A percentile compares a stretch with the other conserved stretches of the same genome.
phyloP scores from a whole-genome alignment of 2,113 vertebrate species.

The Chloropsis hardwickii region DNA sequence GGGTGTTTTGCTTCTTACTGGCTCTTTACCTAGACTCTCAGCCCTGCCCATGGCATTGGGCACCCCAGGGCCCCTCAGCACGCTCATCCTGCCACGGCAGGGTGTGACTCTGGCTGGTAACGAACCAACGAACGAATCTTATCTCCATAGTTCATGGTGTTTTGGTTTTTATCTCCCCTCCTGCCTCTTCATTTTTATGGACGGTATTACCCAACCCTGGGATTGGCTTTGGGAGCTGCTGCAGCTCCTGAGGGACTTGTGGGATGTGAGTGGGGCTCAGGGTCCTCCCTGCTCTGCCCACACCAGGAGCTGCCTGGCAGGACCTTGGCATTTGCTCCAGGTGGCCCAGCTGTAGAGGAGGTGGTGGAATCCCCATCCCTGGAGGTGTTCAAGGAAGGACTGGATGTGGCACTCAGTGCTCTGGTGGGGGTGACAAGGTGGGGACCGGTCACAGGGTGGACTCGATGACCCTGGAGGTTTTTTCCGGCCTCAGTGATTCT shows the following conservation, averaged over 20 bases:
- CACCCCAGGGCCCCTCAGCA: neutral
- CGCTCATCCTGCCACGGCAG: fast-evolving
- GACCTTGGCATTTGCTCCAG: neutral
- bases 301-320: neutral
- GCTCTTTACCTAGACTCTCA: neutral
- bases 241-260: neutral
- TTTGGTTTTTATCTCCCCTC: neutral
- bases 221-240: neutral
- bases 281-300: neutral
- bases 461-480: fast-evolving
- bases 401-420: neutral
- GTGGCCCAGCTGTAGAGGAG: neutral
- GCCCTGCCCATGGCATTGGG: neutral
- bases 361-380: neutral
- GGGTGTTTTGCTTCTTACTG: neutral
- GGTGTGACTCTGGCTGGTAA: neutral
- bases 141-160: neutral
- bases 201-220: fast-evolving
- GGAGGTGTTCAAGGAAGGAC: neutral
- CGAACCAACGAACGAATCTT: fast-evolving
- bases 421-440: neutral
- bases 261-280: neutral
- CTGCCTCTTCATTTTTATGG: neutral
- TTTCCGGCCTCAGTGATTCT: neutral
- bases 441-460: fast-evolving